phyloP scores from a whole-genome alignment of 2,888 invertebrate species.

The Fissipunctia ypsillon region DNA sequence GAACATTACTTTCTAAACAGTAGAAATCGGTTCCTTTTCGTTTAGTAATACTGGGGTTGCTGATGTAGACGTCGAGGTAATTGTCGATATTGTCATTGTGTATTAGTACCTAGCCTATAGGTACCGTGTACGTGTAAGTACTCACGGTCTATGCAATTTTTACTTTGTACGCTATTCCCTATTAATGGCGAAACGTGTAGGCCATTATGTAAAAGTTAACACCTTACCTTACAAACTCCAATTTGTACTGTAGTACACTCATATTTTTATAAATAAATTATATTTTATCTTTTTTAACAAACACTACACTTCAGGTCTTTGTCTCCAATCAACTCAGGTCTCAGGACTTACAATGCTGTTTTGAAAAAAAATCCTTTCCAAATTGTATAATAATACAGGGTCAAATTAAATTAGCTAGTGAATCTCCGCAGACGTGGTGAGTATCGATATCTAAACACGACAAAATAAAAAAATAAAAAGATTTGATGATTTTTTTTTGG shows the following conservation, averaged over 20 bases:
- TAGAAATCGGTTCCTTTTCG: not conserved
- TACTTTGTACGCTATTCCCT: not conserved
- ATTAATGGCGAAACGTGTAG: not conserved
- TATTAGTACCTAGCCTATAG: not conserved
- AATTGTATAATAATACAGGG: too few relatives aligned
- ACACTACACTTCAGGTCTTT: not conserved
- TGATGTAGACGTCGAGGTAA: not conserved
- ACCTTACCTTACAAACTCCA: not conserved
- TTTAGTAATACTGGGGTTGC: not conserved
- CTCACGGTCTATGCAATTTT: not conserved
- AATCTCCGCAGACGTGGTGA: too few relatives aligned
- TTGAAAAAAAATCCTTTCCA: not conserved
- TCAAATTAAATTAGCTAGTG: too few relatives aligned
- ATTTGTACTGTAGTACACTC: not conserved
- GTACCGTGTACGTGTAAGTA: not conserved
- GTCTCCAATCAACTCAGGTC: not conserved
- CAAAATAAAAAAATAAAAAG: too few relatives aligned
- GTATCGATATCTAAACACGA: too few relatives aligned
- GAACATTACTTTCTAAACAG: slow-evolving; percentile 16
- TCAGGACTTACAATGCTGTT: not conserved
- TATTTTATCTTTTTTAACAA: not conserved
- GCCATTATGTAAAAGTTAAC: not conserved
- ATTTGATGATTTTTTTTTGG: too few relatives aligned
- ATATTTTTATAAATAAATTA: not conserved
- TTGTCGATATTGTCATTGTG: not conserved